Percentiles rank a stretch among this genome's conserved stretches.
Conservation (phyloP, 2,113 vertebrate species). For the Pelobates fuscus region DNA sequence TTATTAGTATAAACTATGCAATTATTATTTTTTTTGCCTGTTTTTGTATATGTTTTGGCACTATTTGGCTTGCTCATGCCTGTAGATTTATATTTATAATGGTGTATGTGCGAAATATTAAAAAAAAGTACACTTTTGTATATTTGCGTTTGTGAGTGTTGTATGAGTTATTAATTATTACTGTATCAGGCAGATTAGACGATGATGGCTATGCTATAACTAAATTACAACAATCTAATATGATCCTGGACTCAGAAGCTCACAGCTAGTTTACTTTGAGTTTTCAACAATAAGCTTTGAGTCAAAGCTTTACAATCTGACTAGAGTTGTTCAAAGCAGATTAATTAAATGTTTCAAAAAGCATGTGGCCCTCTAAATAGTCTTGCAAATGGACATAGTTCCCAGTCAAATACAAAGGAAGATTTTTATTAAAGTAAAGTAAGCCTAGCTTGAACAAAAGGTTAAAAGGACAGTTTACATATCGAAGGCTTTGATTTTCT, state of each 20-base stretch:
- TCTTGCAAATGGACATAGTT: slow-evolving; percentile 20
- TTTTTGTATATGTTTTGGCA: too few relatives aligned
- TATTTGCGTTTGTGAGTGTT: too few relatives aligned
- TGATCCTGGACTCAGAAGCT: not conserved
- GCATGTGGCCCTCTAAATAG: slow-evolving; percentile 9
- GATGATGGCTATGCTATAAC: too few relatives aligned
- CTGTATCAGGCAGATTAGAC: too few relatives aligned
- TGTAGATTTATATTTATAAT: too few relatives aligned
- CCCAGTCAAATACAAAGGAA: slow-evolving; percentile 40
- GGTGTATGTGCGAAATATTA: too few relatives aligned
- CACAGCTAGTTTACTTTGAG: not conserved
- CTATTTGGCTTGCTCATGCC: too few relatives aligned
- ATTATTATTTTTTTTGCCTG: too few relatives aligned
- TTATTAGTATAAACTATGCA: too few relatives aligned
- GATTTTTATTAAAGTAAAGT: not conserved
- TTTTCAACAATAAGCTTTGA: slow-evolving; percentile 8
- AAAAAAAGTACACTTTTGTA: too few relatives aligned
- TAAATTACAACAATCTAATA: too few relatives aligned
- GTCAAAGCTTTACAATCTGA: not conserved
- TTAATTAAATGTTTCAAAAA: slow-evolving; percentile 23
- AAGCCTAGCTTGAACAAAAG: slow-evolving; percentile 18
- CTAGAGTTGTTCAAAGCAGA: slow-evolving; percentile 8
- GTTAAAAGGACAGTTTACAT: not conserved
- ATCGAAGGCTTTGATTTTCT: slow-evolving; percentile 8
- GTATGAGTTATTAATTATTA: too few relatives aligned